A percentile compares a stretch with the other conserved stretches of the same genome.
Conservation (phyloP, 2,888 invertebrate genomes). For the Meta bourneti region DNA sequence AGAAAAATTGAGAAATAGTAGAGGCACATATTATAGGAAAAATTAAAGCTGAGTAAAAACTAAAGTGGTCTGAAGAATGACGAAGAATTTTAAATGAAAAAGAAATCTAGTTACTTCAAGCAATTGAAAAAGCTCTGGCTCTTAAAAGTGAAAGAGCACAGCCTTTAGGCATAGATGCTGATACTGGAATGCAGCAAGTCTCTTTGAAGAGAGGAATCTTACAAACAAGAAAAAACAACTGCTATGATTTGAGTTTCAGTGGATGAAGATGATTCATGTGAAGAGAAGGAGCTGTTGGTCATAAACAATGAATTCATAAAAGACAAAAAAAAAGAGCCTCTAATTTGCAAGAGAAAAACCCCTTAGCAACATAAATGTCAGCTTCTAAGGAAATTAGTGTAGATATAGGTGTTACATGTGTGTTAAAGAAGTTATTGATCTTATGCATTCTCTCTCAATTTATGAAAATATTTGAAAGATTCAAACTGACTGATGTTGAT, state of each 20-base stretch:
- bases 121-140: conserved; percentile 92
- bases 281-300: conserved; percentile 54
- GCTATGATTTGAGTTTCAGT: conserved; percentile 52
- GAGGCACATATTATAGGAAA: neutral
- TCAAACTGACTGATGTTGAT: conserved; percentile 88
- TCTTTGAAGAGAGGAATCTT: conserved; percentile 34
- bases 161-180: conserved; percentile 86
- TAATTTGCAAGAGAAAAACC: conserved; percentile 33
- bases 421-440: conserved; percentile 86
- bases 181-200: conserved; percentile 67
- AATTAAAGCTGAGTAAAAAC: conserved; percentile 13
- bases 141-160: conserved; percentile 92
- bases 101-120: conserved; percentile 86
- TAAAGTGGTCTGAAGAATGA: neutral
- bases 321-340: conserved; percentile 77
- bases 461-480: conserved; percentile 93
- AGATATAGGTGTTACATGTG: conserved; percentile 80
- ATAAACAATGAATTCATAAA: conserved; percentile 76
- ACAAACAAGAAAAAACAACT: conserved; percentile 7
- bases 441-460: conserved; percentile 92
- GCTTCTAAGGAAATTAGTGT: conserved; percentile 79
- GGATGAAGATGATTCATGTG: conserved; percentile 74
- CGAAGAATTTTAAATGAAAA: neutral
- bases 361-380: conserved; percentile 10
- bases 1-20: conserved; percentile 7